Percentiles rank a stretch among this genome's conserved stretches.
Evolutionary conservation across 2,113 vertebrate species (phyloP).

Genomic region (Bos javanicus): DNA sequence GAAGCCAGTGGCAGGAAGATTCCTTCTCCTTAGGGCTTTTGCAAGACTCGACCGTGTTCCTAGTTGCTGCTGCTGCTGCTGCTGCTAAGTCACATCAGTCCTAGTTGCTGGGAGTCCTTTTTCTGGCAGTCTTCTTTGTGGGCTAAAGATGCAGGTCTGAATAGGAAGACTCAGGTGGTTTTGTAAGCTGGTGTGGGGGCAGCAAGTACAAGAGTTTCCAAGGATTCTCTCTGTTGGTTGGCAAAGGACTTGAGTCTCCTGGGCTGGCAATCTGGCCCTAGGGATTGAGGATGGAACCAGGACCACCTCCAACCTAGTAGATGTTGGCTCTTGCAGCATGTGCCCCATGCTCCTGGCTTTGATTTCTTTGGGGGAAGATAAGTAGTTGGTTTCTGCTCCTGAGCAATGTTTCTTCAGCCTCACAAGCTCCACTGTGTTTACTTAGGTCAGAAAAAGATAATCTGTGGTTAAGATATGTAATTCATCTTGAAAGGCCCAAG

Average conservation of each 20-base stretch:
- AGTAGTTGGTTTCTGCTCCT: neutral
- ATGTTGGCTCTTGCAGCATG: too few species aligned
- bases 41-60: neutral
- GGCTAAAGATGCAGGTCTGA: neutral
- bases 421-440: neutral
- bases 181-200: neutral
- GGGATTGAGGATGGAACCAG: neutral
- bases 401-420: neutral
- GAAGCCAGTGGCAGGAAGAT: neutral
- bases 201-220: neutral
- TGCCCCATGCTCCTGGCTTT: neutral
- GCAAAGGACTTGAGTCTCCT: neutral
- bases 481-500: neutral
- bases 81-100: neutral
- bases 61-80: neutral
- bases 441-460: neutral
- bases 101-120: neutral
- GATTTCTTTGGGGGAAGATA: neutral
- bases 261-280: neutral
- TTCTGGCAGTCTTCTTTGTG: neutral
- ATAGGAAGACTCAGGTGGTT: neutral
- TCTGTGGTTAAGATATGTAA: neutral
- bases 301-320: neutral
- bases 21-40: neutral
- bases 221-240: neutral